These are phyloP conservation scores for Yasuhikotakia modesta DNA, from an alignment of 2,797 vertebrate genomes.

Conservation along the genomic window DNA sequence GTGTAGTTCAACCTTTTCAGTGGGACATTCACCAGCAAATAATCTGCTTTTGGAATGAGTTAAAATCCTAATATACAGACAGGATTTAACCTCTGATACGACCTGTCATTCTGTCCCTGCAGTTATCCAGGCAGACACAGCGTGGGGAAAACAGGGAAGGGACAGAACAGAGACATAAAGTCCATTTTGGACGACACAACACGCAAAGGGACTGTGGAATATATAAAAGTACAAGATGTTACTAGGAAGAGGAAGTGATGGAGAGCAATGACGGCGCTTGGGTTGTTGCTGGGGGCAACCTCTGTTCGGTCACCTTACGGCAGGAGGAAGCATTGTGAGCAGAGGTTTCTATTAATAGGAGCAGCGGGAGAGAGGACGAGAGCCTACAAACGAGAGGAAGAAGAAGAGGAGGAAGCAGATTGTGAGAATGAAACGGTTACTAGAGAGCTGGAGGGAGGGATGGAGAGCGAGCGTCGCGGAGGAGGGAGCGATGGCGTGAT, in stretches of 20 bases:
- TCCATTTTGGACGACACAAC: constrained; percentile 29
- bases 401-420: constrained; percentile 70
- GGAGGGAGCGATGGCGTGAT: constrained; percentile 78
- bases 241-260: constrained; percentile 42
- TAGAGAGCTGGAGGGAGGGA: constrained; percentile 67
- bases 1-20: too few relatives aligned
- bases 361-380: constrained; percentile 71
- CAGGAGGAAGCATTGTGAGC: constrained; percentile 73
- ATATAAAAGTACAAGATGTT: constrained; percentile 6
- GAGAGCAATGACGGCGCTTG: constrained; percentile 58
- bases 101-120: background rate
- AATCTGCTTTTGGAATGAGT: background rate
- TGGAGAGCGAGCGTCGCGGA: constrained; percentile 70
- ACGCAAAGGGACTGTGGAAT: background rate
- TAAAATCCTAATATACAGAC: too few relatives aligned
- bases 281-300: constrained; percentile 79
- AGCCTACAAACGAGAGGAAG: constrained; percentile 59
- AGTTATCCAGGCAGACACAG: constrained; percentile 30
- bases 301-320: constrained; percentile 74
- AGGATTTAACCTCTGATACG: background rate
- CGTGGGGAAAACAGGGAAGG: constrained; percentile 43
- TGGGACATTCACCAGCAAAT: background rate
- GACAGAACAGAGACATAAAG: background rate
- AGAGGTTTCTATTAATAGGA: constrained; percentile 75
- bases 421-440: constrained; percentile 69